These are phyloP conservation scores for Zaprionus vittiger DNA, from an alignment of 1,140 invertebrate species.

Conservation along the genomic window DNA sequence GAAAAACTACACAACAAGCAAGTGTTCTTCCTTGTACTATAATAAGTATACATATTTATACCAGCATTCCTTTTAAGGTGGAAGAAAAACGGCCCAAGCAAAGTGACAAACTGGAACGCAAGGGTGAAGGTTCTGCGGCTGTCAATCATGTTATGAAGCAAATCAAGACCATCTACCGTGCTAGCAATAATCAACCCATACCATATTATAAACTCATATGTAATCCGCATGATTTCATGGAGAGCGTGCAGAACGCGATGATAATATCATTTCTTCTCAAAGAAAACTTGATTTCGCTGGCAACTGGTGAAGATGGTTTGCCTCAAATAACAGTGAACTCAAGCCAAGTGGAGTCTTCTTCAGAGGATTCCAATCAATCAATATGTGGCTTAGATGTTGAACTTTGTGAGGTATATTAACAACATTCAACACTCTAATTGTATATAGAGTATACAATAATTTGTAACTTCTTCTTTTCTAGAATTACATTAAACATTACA, in stretches of 20 bases:
- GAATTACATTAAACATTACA: conserved; percentile 55
- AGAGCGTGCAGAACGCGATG: conserved; percentile 66
- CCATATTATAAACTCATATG: conserved; percentile 72
- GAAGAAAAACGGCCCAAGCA: conserved; percentile 63
- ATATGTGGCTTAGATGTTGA: conserved; percentile 57
- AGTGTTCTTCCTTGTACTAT: conserved; percentile 4
- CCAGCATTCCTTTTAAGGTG: conserved; percentile 16
- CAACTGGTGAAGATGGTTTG: conserved; percentile 49
- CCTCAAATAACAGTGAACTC: conserved; percentile 49
- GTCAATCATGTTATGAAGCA: conserved; percentile 53
- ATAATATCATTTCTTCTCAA: conserved; percentile 66
- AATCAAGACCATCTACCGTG: conserved; percentile 50
- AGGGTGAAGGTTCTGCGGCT: conserved; percentile 61
- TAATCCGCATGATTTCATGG: conserved; percentile 68
- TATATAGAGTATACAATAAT: background rate
- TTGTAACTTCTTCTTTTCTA: conserved; percentile 19
- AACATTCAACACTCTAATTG: background rate
- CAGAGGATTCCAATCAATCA: conserved; percentile 33
- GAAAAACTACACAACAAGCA: conserved; percentile 40
- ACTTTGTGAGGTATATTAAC: conserved; percentile 51
- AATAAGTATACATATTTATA: background rate
- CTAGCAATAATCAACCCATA: conserved; percentile 51
- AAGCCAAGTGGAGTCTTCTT: background rate
- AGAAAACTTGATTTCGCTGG: conserved; percentile 56
- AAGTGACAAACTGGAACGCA: conserved; percentile 65